Base-by-base conservation (phyloP, 2,888 invertebrate genomes). In the Onchidella celtica region DNA sequence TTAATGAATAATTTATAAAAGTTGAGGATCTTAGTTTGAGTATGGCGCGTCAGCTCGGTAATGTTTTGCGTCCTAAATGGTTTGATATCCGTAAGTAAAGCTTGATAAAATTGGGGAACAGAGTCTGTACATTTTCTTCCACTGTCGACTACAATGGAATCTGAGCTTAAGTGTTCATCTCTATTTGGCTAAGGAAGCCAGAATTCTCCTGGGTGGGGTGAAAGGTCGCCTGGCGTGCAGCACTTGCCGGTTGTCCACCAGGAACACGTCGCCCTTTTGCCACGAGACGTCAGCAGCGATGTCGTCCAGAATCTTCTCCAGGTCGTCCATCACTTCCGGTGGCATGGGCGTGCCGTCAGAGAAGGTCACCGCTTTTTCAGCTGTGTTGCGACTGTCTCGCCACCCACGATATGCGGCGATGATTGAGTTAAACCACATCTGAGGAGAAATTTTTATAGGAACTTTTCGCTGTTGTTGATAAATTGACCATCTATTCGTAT, bases 341-440 rank as follows among this genome's bases (percentile, higher is more conserved):
- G 87, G 86, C 88, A 90, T 88, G 38, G 84, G 83, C 11, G 84
- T 84, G 6, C 88, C 89, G 79, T 90, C 89, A 2, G 85, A 85
- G 61, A 88, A 89, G n/a, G 86, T 86, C 14, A 90, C 85, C n/a
- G 90, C 89, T 66, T 86, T 87, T 69, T 88, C 85, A 0, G 87
- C 85, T 34, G 85, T 85, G 81, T 90, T 90, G 34, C 90, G 79
- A 32, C 79, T 74, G 80, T 90, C 89, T 47, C 85, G 84, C 90
- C 90, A 90, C 0, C 89, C 89, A 2, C 83, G 24, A 79, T 89
- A 90, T 0, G 87, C 89, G 6, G 90, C 88, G 70, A 89, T 89
- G 34, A 89, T 85, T 0, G 90, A 89, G 73, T 90, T 89, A 80
- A 90, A 90, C 89, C 89, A 89, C 9, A 87, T 87, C 78, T 79